A percentile compares a stretch with the other conserved stretches of the same genome.
These are phyloP conservation scores for Cirrhinus molitorella DNA, from an alignment of 2,797 vertebrate genomes.

Conservation along the genomic window DNA sequence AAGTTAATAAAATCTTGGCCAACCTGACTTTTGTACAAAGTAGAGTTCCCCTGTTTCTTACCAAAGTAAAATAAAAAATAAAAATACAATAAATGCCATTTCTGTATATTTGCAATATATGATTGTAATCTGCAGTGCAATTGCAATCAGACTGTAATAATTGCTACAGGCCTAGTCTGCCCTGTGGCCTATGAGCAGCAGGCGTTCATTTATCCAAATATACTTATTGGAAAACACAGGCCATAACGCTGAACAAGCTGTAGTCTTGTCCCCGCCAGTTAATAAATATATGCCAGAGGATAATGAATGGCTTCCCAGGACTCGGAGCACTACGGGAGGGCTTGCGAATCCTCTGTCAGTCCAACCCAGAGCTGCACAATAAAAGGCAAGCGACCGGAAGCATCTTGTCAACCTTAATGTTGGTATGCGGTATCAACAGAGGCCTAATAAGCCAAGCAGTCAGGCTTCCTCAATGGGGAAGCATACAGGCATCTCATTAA, in stretches of 20 bases:
- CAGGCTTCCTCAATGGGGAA: constrained; percentile 66
- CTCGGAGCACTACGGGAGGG: constrained; percentile 50
- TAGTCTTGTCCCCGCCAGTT: constrained; percentile 59
- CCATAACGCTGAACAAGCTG: constrained; percentile 60
- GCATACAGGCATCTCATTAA: constrained; percentile 78
- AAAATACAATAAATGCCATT: background rate
- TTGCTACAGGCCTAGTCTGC: background rate
- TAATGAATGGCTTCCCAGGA: constrained; percentile 68
- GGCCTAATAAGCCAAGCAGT: constrained; percentile 77
- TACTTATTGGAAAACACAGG: constrained; percentile 63
- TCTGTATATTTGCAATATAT: background rate
- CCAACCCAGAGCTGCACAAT: background rate
- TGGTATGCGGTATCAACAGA: constrained; percentile 75
- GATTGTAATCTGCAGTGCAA: background rate
- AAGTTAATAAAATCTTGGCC: background rate
- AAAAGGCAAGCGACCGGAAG: constrained; percentile 28
- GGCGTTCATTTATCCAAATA: constrained; percentile 59
- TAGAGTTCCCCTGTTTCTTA: background rate
- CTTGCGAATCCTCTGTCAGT: constrained; percentile 32
- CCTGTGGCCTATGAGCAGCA: constrained; percentile 29
- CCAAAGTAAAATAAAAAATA: background rate
- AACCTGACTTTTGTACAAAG: background rate
- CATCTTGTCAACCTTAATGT: constrained; percentile 66
- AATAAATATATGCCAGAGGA: constrained; percentile 58
- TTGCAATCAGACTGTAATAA: background rate